Evolutionary conservation across 2,113 vertebrate species (phyloP), one percentile per base, ranked within the genome.

Genomic region (Macaca nemestrina): DNA sequence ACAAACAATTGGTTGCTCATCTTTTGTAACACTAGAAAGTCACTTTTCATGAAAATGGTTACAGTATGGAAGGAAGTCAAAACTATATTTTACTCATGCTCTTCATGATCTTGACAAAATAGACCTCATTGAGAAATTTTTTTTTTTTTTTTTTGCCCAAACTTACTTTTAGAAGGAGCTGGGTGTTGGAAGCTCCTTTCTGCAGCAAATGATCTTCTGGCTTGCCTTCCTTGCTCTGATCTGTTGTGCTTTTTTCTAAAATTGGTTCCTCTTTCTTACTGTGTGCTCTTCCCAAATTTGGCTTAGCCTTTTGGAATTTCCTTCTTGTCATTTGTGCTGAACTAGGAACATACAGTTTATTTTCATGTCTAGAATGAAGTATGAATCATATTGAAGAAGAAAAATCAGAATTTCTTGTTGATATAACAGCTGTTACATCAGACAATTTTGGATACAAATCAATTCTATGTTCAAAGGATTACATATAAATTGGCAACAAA

Each of bases 301-400:
- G 97, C 8, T 95, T 94, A n/a, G 97, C 43, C 95, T 97, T 98
- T 25, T 95, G 93, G 55, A 98, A 98, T 80, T 94, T 97, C 35
- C 95, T 97, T 45, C 95, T 98, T 57, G 97, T 17, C 2, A 98
- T 90, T 12, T 97, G 98, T 92, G 97, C 98, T 84, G 98, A 97
- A 59, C 98, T 98, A 94, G 98, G 90, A 82, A 95, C 27, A 70
- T 27, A 8, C 2, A 92, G 85, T 27, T 98, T 98, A 95, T 94
- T 68, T 85, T 97, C 95, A 94, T 95, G 14, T 17, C 96, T 92
- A 94, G 64, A 97, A 96, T 81, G 17, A 97, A 97, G 70, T 43
- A 76, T n/a, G 97, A 94, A 93, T 94, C n/a, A 96, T n/a, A 4
- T 1, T 73, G 27, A 90, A 96, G n/a, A 93, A 93, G 16, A 38